A percentile compares a stretch with the other conserved stretches of the same genome.
Conservation (phyloP, 2,888 invertebrate genomes). For the Endomychus coccineus region DNA sequence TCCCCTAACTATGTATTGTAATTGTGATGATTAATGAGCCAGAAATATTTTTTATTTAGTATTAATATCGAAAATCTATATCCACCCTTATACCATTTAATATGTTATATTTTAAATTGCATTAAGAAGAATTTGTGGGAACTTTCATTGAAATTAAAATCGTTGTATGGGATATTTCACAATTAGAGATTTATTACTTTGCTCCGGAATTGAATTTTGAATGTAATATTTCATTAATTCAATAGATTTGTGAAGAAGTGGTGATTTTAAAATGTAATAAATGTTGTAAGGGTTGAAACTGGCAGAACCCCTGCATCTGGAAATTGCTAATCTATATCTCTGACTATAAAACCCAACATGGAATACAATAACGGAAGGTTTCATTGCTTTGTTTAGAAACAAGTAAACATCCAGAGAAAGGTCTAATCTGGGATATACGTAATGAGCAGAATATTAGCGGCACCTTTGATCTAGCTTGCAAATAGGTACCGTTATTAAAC, state of each 20-base stretch:
- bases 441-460: no score
- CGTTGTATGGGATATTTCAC: conserved; percentile 9
- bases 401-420: no score
- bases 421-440: no score
- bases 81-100: conserved; percentile 13
- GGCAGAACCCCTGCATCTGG: conserved; percentile 8
- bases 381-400: no score
- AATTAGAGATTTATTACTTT: conserved; percentile 12
- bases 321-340: conserved; percentile 11
- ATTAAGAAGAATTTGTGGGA: conserved; percentile 12
- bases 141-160: conserved; percentile 9
- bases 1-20: conserved; percentile 31
- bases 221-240: conserved; percentile 13
- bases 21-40: conserved; percentile 34
- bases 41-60: conserved; percentile 24
- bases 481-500: no score
- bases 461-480: no score
- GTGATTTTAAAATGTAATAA: conserved; percentile 15
- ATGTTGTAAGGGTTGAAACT: conserved; percentile 5
- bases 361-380: no score
- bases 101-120: conserved; percentile 15
- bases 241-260: conserved; percentile 10
- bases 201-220: conserved; percentile 1
- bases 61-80: conserved; percentile 16
- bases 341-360: no score